phyloP scores from a whole-genome alignment of 2,113 vertebrate genomes.

The Cryptotis parvus region DNA sequence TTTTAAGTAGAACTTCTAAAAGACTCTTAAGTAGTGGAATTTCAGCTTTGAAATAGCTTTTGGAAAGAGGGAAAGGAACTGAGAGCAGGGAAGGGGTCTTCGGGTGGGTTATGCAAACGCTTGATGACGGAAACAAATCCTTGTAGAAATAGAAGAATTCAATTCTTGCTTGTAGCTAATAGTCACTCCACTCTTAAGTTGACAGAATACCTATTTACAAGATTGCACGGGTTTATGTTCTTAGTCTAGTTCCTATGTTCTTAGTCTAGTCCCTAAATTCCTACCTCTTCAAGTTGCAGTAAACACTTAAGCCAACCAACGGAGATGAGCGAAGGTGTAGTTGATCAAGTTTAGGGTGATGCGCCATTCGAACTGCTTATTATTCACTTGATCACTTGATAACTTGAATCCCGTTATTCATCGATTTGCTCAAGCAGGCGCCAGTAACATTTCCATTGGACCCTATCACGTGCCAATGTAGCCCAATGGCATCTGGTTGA shows the following conservation, averaged over 20 bases:
- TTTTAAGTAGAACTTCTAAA: constrained; percentile 11
- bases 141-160: constrained; percentile 29
- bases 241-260: background rate
- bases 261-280: background rate
- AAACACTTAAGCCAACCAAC: background rate
- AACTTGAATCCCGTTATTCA: no score
- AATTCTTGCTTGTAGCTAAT: background rate
- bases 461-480: no score
- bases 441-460: no score
- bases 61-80: background rate
- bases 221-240: background rate
- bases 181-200: background rate
- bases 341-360: background rate
- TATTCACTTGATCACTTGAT: no score
- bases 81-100: background rate
- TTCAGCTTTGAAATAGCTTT: constrained; percentile 35
- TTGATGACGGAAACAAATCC: constrained; percentile 22
- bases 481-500: no score
- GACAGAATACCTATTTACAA: background rate
- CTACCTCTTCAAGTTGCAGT: background rate
- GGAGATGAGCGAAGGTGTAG: background rate
- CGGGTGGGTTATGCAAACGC: background rate
- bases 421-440: no score
- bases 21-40: background rate
- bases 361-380: background rate